Percentiles rank a stretch among this genome's conserved stretches.
phyloP scores from a whole-genome alignment of 2,113 vertebrate species.

The Gallinago media region DNA sequence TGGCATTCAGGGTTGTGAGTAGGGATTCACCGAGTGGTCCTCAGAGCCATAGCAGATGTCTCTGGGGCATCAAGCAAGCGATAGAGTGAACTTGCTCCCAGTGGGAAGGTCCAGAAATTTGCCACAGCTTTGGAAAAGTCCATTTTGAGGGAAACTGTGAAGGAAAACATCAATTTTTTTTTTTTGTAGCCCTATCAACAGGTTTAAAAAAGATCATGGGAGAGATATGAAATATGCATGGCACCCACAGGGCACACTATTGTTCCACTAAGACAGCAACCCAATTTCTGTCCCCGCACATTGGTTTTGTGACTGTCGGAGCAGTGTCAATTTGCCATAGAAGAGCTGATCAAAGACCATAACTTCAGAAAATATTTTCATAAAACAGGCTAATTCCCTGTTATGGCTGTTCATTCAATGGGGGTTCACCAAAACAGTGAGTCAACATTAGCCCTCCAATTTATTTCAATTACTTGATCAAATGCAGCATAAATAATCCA shows the following conservation, averaged over 20 bases:
- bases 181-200: background rate
- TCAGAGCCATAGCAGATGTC: background rate
- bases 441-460: constrained; percentile 22
- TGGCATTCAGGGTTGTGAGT: background rate
- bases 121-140: background rate
- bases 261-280: background rate
- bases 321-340: background rate
- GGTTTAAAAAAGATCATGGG: background rate
- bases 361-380: constrained; percentile 20
- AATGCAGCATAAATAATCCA: constrained; percentile 57
- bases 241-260: background rate
- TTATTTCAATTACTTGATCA: constrained; percentile 41
- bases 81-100: background rate
- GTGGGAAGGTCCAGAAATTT: background rate
- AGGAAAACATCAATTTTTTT: rapidly evolving
- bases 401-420: background rate
- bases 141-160: background rate
- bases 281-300: background rate
- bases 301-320: background rate
- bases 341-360: constrained; percentile 29
- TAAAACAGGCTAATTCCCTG: constrained; percentile 8
- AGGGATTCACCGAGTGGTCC: background rate
- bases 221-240: background rate
- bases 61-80: background rate
- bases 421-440: background rate